A percentile compares a stretch with the other conserved stretches of the same genome.
Evolutionary conservation across 2,113 vertebrate genomes (phyloP).

Genomic region (Cynocephalus volans): DNA sequence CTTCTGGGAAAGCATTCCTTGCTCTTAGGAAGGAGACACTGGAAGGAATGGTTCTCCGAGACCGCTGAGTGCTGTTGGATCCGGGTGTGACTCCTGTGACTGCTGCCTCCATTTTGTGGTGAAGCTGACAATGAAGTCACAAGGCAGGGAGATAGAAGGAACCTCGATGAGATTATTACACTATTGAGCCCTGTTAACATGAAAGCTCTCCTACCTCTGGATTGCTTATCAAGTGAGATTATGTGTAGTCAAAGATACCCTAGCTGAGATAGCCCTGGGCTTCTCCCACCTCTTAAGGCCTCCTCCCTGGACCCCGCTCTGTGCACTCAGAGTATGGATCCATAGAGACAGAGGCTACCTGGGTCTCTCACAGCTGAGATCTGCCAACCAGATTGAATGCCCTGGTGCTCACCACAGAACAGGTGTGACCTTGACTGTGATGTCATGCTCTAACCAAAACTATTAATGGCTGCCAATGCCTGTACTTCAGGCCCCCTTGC

Average conservation of each 20-base stretch:
- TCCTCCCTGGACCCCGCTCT: neutral
- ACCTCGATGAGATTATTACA: neutral
- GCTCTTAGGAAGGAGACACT: neutral
- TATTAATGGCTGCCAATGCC: neutral
- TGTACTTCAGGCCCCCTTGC: neutral
- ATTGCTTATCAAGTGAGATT: neutral
- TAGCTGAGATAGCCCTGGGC: neutral
- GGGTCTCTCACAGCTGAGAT: neutral
- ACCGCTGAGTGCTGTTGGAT: fast-evolving
- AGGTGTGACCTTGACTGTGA: neutral
- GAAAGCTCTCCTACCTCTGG: neutral
- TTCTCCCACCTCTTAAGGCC: neutral
- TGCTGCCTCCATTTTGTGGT: too few species aligned
- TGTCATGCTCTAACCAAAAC: neutral
- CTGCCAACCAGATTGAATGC: neutral
- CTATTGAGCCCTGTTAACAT: neutral
- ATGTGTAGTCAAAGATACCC: neutral
- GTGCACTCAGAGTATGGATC: neutral
- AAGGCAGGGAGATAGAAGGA: neutral
- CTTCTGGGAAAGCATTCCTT: neutral
- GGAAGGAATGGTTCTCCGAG: neutral
- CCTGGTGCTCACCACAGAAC: neutral
- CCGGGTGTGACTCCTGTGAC: neutral
- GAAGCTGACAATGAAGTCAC: neutral
- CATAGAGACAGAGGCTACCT: neutral